These are phyloP conservation scores for Eustalomyia histrio DNA, from an alignment of 2,888 invertebrate species.

Conservation along the genomic window DNA sequence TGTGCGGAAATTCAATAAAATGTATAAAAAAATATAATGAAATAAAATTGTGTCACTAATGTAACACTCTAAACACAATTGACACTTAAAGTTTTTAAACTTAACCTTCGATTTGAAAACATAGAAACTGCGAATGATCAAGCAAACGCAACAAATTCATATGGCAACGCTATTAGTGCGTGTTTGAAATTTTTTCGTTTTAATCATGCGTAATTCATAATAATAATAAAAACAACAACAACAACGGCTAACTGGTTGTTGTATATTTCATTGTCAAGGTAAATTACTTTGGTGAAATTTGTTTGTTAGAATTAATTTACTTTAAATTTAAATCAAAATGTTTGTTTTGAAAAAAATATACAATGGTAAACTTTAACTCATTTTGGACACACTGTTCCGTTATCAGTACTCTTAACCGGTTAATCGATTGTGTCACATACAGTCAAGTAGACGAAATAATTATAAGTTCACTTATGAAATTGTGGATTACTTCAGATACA, in stretches of 20 bases:
- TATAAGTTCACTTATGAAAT: no score
- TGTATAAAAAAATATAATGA: constrained; percentile 23
- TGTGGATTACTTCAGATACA: no score
- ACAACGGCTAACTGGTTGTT: constrained; percentile 38
- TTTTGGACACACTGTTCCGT: no score
- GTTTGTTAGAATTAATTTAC: background rate
- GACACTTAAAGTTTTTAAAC: constrained; percentile 42
- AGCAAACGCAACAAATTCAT: constrained; percentile 32
- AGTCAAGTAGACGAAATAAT: no score
- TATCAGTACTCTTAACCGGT: no score
- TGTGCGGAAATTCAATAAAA: constrained; percentile 55
- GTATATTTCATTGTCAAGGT: constrained; percentile 60
- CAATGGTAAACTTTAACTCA: no score
- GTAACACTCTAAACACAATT: constrained; percentile 26
- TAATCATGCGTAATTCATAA: constrained; percentile 52
- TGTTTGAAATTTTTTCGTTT: constrained; percentile 53
- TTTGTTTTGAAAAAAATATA: background rate
- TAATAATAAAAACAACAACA: background rate
- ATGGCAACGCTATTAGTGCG: constrained; percentile 58
- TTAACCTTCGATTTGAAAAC: constrained; percentile 52
- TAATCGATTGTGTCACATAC: no score
- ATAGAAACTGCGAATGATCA: constrained; percentile 29
- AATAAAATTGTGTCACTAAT: constrained; percentile 51
- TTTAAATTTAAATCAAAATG: background rate
- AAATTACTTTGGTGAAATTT: constrained; percentile 50